Evolutionary conservation across 2,113 vertebrate genomes (phyloP), one percentile per base, ranked within the genome.

Genomic region (Malurus cyaneus): DNA sequence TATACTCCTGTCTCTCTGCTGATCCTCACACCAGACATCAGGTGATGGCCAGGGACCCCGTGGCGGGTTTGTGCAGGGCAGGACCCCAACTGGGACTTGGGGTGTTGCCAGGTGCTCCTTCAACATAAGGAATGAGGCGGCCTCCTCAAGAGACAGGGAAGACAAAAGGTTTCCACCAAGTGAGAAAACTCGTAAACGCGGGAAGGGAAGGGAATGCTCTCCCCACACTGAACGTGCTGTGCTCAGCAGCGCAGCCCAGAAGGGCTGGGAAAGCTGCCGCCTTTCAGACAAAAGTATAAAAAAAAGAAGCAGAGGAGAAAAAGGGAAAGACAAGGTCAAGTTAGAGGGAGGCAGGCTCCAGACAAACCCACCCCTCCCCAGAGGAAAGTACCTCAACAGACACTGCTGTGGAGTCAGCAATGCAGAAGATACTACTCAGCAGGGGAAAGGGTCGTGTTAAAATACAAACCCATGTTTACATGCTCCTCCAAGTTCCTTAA

Each of bases 81-180:
- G 60, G 69, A 78, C 36, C 60, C 56, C 53, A 81, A 57, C 53
- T 1, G 4, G 88, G 56, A 74, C 52, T 62, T 44, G 1, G 76
- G 64, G 69, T 62, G 54, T 52, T 93, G 94, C 86, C 92, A 93
- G 93, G 59, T 20, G 50, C 52, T 87, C 31, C 52, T 64, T 64
- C 60, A 57, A 67, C 29, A 39, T 23, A 74, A 86, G 52, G 64
- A 95, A 71, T 0, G 2, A 78, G 82, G 42, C 4, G 1, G 67
- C 36, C 72, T 3, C 31, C 74, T 71, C 65, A 90, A 92, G 82
- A 67, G 56, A 46, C 29, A 59, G 28, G 64, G 53, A 54, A 65
- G 57, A 95, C 87, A 97, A 95, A 94, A 82, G 87, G 54, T 41
- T 95, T 88, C 87, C 81, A 80, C 46, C 54, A 59, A 93, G 62